A percentile compares a stretch with the other conserved stretches of the same genome.
These are phyloP conservation scores for Nasonovia ribisnigri DNA, from an alignment of 2,888 invertebrate genomes.

Conservation along the genomic window DNA sequence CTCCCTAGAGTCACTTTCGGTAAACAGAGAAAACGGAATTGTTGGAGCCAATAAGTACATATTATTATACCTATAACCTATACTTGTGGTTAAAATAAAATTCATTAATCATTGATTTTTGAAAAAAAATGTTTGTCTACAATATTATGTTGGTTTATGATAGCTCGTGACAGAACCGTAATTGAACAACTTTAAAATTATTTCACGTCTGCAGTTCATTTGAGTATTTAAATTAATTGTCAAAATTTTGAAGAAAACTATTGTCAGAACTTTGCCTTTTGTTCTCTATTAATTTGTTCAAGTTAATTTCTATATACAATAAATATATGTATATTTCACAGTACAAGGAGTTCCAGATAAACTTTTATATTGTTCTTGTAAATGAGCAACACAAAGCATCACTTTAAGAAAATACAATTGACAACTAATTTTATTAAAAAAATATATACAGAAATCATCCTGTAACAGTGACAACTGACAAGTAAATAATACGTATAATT, in stretches of 20 bases:
- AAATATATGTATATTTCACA: neutral
- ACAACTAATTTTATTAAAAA: neutral
- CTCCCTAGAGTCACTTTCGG: neutral
- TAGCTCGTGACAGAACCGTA: neutral
- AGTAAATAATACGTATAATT: neutral
- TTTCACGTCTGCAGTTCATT: neutral
- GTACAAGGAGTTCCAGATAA: neutral
- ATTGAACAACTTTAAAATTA: neutral
- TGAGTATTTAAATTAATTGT: slow-evolving; percentile 9
- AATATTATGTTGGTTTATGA: neutral
- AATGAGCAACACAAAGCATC: neutral
- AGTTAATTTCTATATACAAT: slow-evolving; percentile 11
- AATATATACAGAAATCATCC: neutral
- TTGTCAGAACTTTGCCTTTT: slow-evolving; percentile 20
- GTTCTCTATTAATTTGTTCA: neutral
- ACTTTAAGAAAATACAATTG: slow-evolving; percentile 7
- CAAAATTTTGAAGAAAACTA: neutral
- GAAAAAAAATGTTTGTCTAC: neutral
- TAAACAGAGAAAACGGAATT: neutral
- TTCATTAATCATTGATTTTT: neutral
- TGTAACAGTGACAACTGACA: neutral
- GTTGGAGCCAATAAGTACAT: neutral
- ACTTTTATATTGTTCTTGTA: slow-evolving; percentile 22
- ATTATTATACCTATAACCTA: neutral
- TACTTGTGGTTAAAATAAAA: neutral